A percentile compares a stretch with the other conserved stretches of the same genome.
phyloP scores from a whole-genome alignment of 2,888 invertebrate species.

The Cylloceria caligata region DNA sequence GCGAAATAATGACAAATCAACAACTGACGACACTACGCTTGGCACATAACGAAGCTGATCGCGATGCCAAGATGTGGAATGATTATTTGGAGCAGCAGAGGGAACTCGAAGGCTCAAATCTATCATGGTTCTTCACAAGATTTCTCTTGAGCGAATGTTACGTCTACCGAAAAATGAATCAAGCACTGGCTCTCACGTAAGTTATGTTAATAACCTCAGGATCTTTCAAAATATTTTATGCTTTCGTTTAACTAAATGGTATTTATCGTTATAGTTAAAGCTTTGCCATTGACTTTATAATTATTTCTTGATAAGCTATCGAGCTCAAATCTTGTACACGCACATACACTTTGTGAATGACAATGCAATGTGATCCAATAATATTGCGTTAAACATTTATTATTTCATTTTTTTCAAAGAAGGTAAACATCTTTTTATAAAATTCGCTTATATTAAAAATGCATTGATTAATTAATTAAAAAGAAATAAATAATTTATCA shows the following conservation, averaged over 20 bases:
- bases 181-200: constrained; percentile 90
- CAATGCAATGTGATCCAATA: too few species aligned
- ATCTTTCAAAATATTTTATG: background rate
- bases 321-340: too few species aligned
- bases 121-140: constrained; percentile 88
- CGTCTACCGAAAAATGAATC: constrained; percentile 90
- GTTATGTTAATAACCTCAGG: constrained; percentile 48
- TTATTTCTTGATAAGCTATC: too few species aligned
- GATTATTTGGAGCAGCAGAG: constrained; percentile 86
- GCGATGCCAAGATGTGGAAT: constrained; percentile 91
- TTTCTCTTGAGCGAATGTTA: constrained; percentile 98
- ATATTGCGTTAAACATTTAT: too few species aligned
- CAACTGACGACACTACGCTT: constrained; percentile 86
- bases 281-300: too few species aligned
- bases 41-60: constrained; percentile 82
- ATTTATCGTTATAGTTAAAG: too few species aligned
- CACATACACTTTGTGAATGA: too few species aligned
- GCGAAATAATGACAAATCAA: constrained; percentile 96
- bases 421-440: too few species aligned
- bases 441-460: too few species aligned
- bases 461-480: too few species aligned
- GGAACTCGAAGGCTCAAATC: constrained; percentile 78
- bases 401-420: too few species aligned
- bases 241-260: background rate
- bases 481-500: too few species aligned